Conservation (phyloP, 2,888 invertebrate genomes). For the Ganaspis brasiliensis region DNA sequence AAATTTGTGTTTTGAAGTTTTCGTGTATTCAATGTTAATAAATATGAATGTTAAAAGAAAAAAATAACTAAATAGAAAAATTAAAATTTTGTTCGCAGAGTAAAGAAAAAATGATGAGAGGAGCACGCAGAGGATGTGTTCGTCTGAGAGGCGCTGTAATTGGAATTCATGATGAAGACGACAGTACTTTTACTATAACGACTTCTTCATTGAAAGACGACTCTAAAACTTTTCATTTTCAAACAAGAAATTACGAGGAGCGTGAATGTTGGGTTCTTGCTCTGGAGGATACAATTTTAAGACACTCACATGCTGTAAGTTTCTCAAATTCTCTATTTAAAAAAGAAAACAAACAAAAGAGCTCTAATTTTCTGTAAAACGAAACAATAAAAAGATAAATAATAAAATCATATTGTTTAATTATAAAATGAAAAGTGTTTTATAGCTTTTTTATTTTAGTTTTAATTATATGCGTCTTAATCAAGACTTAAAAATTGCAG, state of each 20-base stretch:
- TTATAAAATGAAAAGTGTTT: not conserved
- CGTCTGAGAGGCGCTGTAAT: slow-evolving; percentile 98
- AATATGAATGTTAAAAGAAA: too few species aligned
- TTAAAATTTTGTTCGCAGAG: slow-evolving; percentile 90
- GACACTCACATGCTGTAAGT: slow-evolving; percentile 87
- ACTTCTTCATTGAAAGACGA: slow-evolving; percentile 86
- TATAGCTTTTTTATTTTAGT: too few species aligned
- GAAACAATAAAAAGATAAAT: not conserved
- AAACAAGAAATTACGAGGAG: slow-evolving; percentile 97
- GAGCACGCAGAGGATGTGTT: slow-evolving; percentile 97
- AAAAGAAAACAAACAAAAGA: too few species aligned
- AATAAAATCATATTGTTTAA: not conserved
- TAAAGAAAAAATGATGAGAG: slow-evolving; percentile 99
- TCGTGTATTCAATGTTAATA: too few species aligned
- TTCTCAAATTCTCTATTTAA: too few species aligned
- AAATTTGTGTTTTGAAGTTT: too few species aligned
- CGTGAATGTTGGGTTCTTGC: slow-evolving; percentile 98
- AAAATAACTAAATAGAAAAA: too few species aligned
- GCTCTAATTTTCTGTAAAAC: too few species aligned
- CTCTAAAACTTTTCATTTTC: slow-evolving; percentile 99
- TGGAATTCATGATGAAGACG: slow-evolving; percentile 99
- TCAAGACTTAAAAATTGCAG: too few species aligned
- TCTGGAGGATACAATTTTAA: slow-evolving; percentile 95
- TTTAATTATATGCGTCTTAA: too few species aligned
- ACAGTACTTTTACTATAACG: slow-evolving; percentile 99